Base-by-base conservation (phyloP, 1,140 invertebrate species). In the Cydia splendana region DNA sequence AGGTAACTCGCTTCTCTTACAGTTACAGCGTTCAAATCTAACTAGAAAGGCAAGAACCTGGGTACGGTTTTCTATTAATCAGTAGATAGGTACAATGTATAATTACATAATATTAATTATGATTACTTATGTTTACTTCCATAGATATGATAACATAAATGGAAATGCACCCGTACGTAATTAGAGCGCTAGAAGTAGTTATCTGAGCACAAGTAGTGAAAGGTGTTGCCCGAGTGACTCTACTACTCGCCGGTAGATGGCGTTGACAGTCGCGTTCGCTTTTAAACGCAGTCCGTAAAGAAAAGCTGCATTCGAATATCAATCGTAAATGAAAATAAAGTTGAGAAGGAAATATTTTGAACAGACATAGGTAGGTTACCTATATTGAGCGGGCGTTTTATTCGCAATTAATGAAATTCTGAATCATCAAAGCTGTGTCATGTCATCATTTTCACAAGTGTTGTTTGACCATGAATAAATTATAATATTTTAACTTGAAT, bases 171-270 rank as follows among this genome's bases (percentile, higher is more conserved):
- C 53, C 18, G 53, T 57, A 24, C 57, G 57, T 24, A 62, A 62
- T 62, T 62, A 62, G 20, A 62, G 20, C 57, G 9, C 57, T 24
- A 62, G n/a, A 20, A 20, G 20, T 62, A 62, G 57, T 34, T 38
- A 53, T 53, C 65, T 15, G 15, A 13, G 67, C 67, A 20, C 57
- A 24, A 62, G 57, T 24, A 71, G 67, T 71, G 67, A 71, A 71
- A 71, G 67, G 67, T 6, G 75, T 74, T 34, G 67, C 15, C 65
- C 51, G 38, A 65, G 53, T 75, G 65, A 53, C 78, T 42, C 65
- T 2, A 34, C 83, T 85, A 86, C 80, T 86, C 80, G 79, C 15
- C 79, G 65, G 75, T 81, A 82, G 85, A 86, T 85, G 85, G 82
- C 85, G 83, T 18, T 79, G 83, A 53, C 13, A 73, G 76, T 77